Conservation (phyloP, 2,113 vertebrate species). For the Aspiorhynchus laticeps region DNA sequence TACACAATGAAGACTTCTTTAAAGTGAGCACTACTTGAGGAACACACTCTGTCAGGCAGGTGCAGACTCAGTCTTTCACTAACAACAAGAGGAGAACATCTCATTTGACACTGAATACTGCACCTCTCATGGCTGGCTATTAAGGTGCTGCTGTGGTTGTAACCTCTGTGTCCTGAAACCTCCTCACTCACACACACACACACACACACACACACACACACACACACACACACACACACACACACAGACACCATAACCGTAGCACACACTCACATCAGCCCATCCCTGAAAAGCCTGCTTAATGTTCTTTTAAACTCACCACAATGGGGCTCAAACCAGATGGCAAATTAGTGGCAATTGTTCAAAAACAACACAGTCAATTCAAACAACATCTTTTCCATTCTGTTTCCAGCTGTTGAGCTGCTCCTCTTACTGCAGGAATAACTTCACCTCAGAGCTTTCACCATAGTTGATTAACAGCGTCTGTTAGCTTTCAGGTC, state of each 20-base stretch:
- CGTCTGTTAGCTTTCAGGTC: not conserved
- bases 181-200: not conserved
- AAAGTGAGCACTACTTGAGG: not conserved
- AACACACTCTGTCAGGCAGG: not conserved
- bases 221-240: too few species aligned
- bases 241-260: not conserved
- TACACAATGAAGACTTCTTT: not conserved
- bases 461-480: not conserved
- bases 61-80: conserved; percentile 15
- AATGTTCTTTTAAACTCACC: conserved; percentile 67
- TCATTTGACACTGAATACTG: conserved; percentile 5
- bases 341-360: conserved; percentile 80
- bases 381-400: conserved; percentile 25
- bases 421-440: not conserved
- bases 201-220: conserved; percentile 19
- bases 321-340: conserved; percentile 74
- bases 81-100: not conserved
- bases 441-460: conserved; percentile 13
- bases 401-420: conserved; percentile 11
- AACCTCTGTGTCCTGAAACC: conserved; percentile 6
- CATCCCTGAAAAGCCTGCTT: conserved; percentile 65
- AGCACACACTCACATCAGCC: conserved; percentile 23
- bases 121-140: not conserved
- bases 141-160: conserved; percentile 54
- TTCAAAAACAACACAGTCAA: conserved; percentile 74